Percentiles rank a stretch among this genome's conserved stretches.
phyloP scores from a whole-genome alignment of 2,113 vertebrate genomes.

The Oryctolagus cuniculus region mOryCun1.1 NC_091434.1:64592001-64592500 shows the following conservation, averaged over 20 bases:
- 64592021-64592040: not conserved
- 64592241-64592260: not conserved
- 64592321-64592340: not conserved
- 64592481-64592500: not conserved
- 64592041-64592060: not conserved
- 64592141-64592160: not conserved
- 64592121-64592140: not conserved
- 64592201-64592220: constrained; percentile 39
- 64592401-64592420: too few species aligned
- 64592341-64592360: not conserved
- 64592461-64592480: not conserved
- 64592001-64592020: not conserved
- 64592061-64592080: not conserved
- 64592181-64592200: not conserved
- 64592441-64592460: not conserved
- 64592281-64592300: not conserved
- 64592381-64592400: not conserved
- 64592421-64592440: not conserved
- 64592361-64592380: not conserved
- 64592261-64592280: not conserved
- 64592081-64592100: not conserved
- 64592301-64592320: not conserved
- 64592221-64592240: not conserved
- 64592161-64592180: not conserved
- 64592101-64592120: not conserved